A percentile compares a stretch with the other conserved stretches of the same genome.
Conservation (phyloP, 2,113 vertebrate species). For the Lophochroa leadbeateri region DNA sequence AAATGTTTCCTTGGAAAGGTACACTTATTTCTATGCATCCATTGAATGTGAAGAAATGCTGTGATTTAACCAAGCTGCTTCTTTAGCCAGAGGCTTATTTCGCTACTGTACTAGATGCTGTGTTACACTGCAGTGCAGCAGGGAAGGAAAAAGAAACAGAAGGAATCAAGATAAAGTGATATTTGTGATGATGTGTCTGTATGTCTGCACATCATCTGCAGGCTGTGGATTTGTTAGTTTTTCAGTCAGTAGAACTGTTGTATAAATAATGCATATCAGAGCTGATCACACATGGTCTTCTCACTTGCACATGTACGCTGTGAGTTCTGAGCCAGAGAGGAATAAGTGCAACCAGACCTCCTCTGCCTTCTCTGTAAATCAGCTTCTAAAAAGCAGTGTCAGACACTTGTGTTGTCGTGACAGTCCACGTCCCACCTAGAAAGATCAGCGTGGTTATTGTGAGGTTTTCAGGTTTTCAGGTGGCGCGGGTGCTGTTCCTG, state of each 20-base stretch:
- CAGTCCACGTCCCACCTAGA: background rate
- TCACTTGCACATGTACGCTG: background rate
- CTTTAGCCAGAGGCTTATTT: background rate
- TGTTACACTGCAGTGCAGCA: background rate
- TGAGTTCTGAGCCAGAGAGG: background rate
- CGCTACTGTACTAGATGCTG: background rate
- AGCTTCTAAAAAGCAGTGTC: background rate
- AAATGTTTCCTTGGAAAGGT: background rate
- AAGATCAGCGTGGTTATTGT: background rate
- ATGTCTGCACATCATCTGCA: slow-evolving; percentile 51
- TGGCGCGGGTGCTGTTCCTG: background rate
- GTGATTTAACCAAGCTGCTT: background rate
- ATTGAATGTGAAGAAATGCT: background rate
- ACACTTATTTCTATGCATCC: background rate
- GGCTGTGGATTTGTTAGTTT: slow-evolving; percentile 28
- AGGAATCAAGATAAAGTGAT: slow-evolving; percentile 21
- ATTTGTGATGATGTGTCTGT: slow-evolving; percentile 31
- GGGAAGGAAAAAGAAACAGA: background rate
- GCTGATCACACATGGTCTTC: background rate
- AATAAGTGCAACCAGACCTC: background rate
- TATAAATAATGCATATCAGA: slow-evolving; percentile 26
- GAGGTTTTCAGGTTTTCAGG: background rate
- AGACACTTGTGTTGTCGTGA: background rate
- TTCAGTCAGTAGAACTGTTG: background rate
- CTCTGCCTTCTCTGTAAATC: background rate